phyloP scores from a whole-genome alignment of 1,140 invertebrate species.

The Hestina assimilis region DNA sequence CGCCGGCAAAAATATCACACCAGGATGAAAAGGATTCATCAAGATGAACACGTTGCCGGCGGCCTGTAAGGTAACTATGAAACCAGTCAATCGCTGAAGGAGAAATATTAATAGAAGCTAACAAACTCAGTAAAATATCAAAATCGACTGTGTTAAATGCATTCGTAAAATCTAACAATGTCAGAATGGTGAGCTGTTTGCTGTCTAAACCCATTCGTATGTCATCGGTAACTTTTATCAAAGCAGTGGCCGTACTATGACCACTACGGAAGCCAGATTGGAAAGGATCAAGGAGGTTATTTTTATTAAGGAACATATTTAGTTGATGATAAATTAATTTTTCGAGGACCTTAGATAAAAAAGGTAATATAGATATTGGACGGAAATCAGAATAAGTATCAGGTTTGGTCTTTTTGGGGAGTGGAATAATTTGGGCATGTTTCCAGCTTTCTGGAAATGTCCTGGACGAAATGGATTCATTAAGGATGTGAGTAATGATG shows the following conservation, averaged over 20 bases:
- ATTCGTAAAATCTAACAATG: not conserved
- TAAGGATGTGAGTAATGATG: slow-evolving; percentile 14
- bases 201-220: not conserved
- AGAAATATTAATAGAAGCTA: not conserved
- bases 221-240: slow-evolving; percentile 4
- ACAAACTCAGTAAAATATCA: not conserved
- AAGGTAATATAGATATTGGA: slow-evolving; percentile 2
- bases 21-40: slow-evolving; percentile 6
- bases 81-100: not conserved
- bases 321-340: not conserved
- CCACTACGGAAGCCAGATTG: slow-evolving; percentile 10
- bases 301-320: not conserved
- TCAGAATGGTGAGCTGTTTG: slow-evolving; percentile 1
- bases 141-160: not conserved
- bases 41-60: not conserved
- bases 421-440: not conserved
- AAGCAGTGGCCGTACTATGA: not conserved
- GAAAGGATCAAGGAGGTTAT: not conserved
- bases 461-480: not conserved
- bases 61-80: not conserved
- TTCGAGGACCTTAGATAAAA: slow-evolving; percentile 9
- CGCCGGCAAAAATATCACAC: not conserved
- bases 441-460: not conserved
- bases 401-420: slow-evolving; percentile 3
- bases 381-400: slow-evolving; percentile 1